Base-by-base conservation (phyloP, 2,888 invertebrate genomes). In the Atethmia centrago region DNA sequence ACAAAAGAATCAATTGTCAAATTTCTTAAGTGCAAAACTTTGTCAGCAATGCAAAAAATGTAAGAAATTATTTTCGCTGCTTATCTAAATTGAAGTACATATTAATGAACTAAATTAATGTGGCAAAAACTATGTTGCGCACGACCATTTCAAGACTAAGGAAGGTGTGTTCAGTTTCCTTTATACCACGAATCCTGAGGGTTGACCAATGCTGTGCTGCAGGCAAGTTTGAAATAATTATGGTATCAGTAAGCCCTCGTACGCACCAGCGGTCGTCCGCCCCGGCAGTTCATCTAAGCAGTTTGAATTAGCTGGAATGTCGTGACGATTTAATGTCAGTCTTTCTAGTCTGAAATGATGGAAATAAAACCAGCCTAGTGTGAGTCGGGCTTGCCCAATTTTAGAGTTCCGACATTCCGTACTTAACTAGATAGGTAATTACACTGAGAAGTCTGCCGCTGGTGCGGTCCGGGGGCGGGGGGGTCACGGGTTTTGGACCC, bases 11-110 rank as follows among this genome's bases (percentile, higher is more conserved):
- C 62, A 70, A 31, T 4, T 81, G 81, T 82, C 83, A 84, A 74
- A 47, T 68, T 77, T 78, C 85, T 85, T 82, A 68, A 25, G 47
- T n/a, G n/a, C n/a, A n/a, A n/a, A 45, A 2, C 21, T 45, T 67
- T 74, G 80, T 69, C 65, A 69, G 74, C 47, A 58, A 62, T 74
- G 76, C 42, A 82, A 80, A 93, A 91, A 89, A 92, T 92, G 90
- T 88, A 88, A 87, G 85, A 61, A 85, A 88, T 90, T 92, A 91
- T 91, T 93, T 92, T 91, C 90, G 90, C 91, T 92, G 90, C 81
- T 90, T 92, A 89, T 84, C 90, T n/a, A 51, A 76, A 76, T 84
- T 64, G 7, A 19, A 36, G 14, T 25, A 19, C 5, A 0, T 21
- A 21, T 4, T 28, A 21, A 31, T 10, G 3, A n/a, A 19, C 71